Percentiles rank a stretch among this genome's conserved stretches.
These are phyloP conservation scores for Egretta garzetta DNA, from an alignment of 2,113 vertebrate species.

Conservation along the genomic window DNA sequence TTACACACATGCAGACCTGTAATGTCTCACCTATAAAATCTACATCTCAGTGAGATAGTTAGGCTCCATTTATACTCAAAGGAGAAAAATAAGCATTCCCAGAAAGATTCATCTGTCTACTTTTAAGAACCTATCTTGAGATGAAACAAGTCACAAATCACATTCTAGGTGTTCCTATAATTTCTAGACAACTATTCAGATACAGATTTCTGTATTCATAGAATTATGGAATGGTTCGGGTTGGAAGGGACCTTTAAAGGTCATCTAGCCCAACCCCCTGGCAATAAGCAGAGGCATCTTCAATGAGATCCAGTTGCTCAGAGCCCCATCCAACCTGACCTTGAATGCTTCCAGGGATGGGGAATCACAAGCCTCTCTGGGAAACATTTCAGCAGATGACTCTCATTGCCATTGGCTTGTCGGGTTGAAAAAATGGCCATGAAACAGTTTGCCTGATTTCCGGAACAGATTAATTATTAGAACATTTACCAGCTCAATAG, in stretches of 20 bases:
- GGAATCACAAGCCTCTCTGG: neutral
- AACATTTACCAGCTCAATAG: neutral
- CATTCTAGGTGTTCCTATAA: neutral
- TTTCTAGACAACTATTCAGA: neutral
- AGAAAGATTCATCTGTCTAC: neutral
- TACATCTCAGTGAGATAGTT: fast-evolving
- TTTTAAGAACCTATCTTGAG: neutral
- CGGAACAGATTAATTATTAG: neutral
- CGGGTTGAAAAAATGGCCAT: neutral
- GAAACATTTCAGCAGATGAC: neutral
- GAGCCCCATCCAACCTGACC: neutral
- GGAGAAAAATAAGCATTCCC: neutral
- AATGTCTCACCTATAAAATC: neutral
- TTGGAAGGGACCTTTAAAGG: neutral
- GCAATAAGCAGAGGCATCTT: neutral
- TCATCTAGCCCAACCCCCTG: neutral
- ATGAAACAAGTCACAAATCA: neutral
- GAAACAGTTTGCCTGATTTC: neutral
- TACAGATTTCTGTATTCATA: neutral
- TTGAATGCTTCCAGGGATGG: neutral
- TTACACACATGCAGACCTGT: neutral
- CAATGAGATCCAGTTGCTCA: neutral
- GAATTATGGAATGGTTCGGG: neutral
- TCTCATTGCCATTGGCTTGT: neutral
- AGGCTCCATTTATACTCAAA: neutral